Percentiles rank a stretch among this genome's conserved stretches.
Conservation (phyloP, 1,140 invertebrate species). For the Zaprionus davidi region DNA sequence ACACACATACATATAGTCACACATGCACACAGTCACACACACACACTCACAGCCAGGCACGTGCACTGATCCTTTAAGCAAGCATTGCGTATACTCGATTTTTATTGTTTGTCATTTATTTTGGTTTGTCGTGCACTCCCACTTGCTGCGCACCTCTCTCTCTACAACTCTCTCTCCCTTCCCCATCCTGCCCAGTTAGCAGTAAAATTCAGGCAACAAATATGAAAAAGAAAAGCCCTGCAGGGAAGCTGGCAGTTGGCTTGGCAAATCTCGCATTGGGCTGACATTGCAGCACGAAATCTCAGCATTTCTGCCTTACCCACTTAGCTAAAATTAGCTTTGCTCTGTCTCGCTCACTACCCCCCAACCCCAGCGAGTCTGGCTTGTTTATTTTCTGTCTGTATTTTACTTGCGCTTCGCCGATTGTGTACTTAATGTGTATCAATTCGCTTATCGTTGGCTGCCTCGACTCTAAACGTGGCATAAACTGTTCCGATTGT, state of each 20-base stretch:
- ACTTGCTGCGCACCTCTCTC: background rate
- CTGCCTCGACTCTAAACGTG: background rate
- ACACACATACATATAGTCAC: conserved; percentile 26
- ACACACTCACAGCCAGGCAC: conserved; percentile 10
- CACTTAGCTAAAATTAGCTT: conserved; percentile 75
- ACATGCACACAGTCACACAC: conserved; percentile 23
- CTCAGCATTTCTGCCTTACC: conserved; percentile 74
- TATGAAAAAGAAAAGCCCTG: conserved; percentile 61
- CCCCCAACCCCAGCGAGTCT: background rate
- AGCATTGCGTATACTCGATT: conserved; percentile 78
- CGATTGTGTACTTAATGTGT: conserved; percentile 69
- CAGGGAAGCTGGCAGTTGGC: background rate
- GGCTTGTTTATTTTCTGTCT: conserved; percentile 45
- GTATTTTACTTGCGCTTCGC: conserved; percentile 69
- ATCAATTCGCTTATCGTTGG: conserved; percentile 13
- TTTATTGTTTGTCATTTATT: conserved; percentile 78
- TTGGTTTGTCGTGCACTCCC: conserved; percentile 11
- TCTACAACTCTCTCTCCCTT: conserved; percentile 28
- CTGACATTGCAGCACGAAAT: conserved; percentile 58
- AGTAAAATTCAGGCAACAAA: conserved; percentile 56
- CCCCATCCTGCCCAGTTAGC: conserved; percentile 28
- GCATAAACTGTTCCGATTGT: background rate
- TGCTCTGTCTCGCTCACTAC: background rate
- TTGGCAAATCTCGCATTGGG: conserved; percentile 49
- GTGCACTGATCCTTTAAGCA: conserved; percentile 60